A percentile compares a stretch with the other conserved stretches of the same genome.
Evolutionary conservation across 2,888 invertebrate species (phyloP).

Genomic region (Diploptera punctata): DNA sequence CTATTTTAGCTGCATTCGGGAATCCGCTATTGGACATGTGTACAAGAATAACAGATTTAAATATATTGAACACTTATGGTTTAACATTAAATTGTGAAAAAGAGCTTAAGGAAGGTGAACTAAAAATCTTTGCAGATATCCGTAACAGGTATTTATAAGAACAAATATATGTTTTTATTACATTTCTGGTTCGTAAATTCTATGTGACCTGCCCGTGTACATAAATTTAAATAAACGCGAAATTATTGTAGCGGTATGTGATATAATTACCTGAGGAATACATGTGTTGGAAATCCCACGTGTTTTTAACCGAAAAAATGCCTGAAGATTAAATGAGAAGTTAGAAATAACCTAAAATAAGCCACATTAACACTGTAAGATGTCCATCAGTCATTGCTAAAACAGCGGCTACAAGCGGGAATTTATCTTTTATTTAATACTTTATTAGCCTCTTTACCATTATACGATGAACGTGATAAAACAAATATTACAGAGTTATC

Average conservation of each 20-base stretch:
- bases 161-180: not conserved
- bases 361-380: no score
- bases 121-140: not conserved
- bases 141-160: not conserved
- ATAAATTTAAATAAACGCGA: not conserved
- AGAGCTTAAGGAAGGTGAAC: slow-evolving; percentile 48
- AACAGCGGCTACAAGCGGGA: no score
- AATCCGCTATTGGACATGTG: slow-evolving; percentile 57
- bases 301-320: no score
- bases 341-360: no score
- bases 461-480: no score
- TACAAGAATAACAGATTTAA: slow-evolving; percentile 49
- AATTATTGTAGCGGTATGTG: not conserved
- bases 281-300: not conserved
- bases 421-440: no score
- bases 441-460: no score
- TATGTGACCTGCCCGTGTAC: not conserved
- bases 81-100: slow-evolving; percentile 53
- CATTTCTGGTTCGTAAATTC: not conserved
- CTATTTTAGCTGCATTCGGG: slow-evolving; percentile 54
- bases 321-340: no score
- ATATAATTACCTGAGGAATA: not conserved
- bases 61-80: slow-evolving; percentile 52
- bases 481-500: no score
- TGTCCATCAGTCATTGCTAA: no score